Evolutionary conservation across 2,113 vertebrate species (phyloP).

Genomic region (Eulemur macaco): DNA sequence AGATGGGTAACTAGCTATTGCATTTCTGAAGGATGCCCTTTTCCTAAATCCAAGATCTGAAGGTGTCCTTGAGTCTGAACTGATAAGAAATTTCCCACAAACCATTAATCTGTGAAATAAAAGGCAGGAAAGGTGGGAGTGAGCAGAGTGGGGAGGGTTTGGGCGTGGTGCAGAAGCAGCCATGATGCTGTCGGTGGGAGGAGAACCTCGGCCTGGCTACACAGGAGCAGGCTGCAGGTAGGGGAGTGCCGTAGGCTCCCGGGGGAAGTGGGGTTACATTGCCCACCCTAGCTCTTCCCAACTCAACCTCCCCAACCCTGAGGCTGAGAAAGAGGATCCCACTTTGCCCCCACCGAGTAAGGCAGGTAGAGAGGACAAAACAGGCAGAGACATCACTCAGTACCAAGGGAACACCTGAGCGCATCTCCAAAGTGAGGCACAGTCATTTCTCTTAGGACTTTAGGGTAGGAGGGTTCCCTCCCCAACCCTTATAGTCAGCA

Average conservation of each 20-base stretch:
- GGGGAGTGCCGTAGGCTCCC: accelerated
- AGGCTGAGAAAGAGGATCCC: not conserved
- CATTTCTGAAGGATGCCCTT: not conserved
- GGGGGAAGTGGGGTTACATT: accelerated
- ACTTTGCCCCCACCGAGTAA: accelerated
- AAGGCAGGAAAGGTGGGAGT: not conserved
- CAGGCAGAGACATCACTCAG: accelerated
- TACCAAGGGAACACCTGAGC: not conserved
- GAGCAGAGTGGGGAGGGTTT: not conserved
- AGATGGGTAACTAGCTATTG: not conserved
- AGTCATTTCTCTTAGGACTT: too few relatives aligned
- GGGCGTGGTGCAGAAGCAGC: accelerated
- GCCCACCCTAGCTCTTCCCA: not conserved
- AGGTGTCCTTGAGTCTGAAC: not conserved
- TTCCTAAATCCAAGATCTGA: not conserved
- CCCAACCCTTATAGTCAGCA: accelerated
- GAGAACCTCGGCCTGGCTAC: accelerated
- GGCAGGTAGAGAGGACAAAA: not conserved
- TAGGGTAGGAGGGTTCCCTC: accelerated
- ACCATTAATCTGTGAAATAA: not conserved
- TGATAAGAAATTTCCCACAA: not conserved
- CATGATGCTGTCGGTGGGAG: too few relatives aligned
- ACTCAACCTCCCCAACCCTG: accelerated
- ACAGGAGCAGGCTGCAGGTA: accelerated
- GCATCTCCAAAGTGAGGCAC: accelerated